Base-by-base conservation (phyloP, 2,888 invertebrate species). In the Pharmacophagus antenor region DNA sequence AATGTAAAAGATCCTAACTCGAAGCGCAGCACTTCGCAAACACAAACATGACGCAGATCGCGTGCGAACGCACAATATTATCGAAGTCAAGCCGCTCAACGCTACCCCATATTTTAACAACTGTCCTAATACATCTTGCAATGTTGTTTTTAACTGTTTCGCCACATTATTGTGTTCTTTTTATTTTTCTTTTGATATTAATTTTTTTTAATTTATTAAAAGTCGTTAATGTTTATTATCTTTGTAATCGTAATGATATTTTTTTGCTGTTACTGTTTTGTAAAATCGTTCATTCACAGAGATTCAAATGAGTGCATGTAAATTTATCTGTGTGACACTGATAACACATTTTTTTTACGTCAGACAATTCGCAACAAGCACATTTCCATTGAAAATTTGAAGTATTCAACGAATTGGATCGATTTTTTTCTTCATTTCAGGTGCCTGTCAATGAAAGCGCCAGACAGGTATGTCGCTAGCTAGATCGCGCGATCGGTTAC, bases 361-460 rank as follows among this genome's bases (percentile, higher is more conserved):
- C 51, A 51, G 20, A 31, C 15, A 23, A 37, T 70, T 67, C 68
- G 64, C 66, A n/a, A n/a, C n/a, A 69, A 60, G 80, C 76, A 82
- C 80, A 82, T 75, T 80, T 77, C n/a, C n/a, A 27, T 72, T 76
- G 68, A 70, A 83, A 79, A 79, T 82, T 90, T 88, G 85, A 91
- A 91, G 82, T 91, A 91, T 92, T 92, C 91, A 92, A 92, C 91
- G 91, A 91, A 91, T 91, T 91, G 91, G 92, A 91, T 91, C 86
- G 91, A 88, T 91, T 92, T 92, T 89, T 93, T 93, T 92, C 93
- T 93, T 93, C 88, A 88, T 93, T 93, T 91, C 93, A 93, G 93
- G 93, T 93, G 93, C 92, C 93, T 93, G 93, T 93, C 93, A 92
- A 93, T 93, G 92, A 93, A 93, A 92, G 93, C 93, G 92, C 93